These are phyloP conservation scores for Brachymystax lenok DNA, from an alignment of 2,797 vertebrate genomes.

Conservation along the genomic window DNA sequence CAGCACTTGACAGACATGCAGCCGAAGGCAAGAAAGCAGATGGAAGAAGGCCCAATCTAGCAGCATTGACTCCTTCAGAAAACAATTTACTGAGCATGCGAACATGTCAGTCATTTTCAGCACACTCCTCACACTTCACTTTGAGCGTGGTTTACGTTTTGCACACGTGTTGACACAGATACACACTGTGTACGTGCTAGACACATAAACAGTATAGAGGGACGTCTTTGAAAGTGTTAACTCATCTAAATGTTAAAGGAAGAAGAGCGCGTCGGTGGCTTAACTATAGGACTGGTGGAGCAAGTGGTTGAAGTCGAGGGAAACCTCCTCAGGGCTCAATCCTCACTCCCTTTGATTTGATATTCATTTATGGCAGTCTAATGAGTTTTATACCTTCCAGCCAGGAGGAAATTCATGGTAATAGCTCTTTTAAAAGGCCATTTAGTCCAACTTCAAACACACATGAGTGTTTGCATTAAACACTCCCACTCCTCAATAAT, in stretches of 20 bases:
- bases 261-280: conserved; percentile 29
- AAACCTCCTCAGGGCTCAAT: not conserved
- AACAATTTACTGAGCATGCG: not conserved
- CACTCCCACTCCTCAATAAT: conserved; percentile 28
- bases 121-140: not conserved
- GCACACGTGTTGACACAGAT: not conserved
- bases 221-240: conserved; percentile 34
- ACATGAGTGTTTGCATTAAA: not conserved
- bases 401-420: conserved; percentile 27
- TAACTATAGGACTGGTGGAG: not conserved
- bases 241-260: conserved; percentile 38
- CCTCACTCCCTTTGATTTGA: conserved; percentile 20
- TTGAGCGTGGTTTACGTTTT: not conserved
- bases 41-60: not conserved
- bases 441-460: conserved; percentile 37
- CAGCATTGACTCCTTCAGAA: not conserved
- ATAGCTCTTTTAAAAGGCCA: conserved; percentile 40
- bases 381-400: conserved; percentile 10
- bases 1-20: not conserved
- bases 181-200: not conserved
- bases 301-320: not conserved
- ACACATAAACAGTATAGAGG: not conserved
- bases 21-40: not conserved
- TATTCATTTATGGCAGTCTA: conserved; percentile 29
- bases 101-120: not conserved